phyloP scores from a whole-genome alignment of 2,888 invertebrate genomes.

The Furcula furcula region DNA sequence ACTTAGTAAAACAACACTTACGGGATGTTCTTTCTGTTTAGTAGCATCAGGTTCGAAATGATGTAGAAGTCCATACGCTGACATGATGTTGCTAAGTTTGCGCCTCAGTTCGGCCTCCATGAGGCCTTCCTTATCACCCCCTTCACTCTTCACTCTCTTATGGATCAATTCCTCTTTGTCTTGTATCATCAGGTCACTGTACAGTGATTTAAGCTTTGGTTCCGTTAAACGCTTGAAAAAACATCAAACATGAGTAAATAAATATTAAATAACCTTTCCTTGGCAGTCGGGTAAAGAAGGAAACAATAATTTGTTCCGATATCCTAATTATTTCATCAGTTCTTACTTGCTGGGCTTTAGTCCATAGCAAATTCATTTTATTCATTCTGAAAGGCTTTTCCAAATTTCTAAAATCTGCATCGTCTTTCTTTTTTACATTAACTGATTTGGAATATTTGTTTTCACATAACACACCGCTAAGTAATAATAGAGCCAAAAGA shows the following conservation, averaged over 20 bases:
- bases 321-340: too few species aligned
- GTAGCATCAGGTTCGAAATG: conserved; percentile 88
- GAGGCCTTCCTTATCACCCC: conserved; percentile 92
- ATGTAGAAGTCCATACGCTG: conserved; percentile 89
- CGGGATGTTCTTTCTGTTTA: conserved; percentile 81
- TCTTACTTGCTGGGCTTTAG: conserved; percentile 94
- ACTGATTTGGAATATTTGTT: conserved; percentile 86
- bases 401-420: conserved; percentile 84
- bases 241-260: too few species aligned
- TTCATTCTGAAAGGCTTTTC: conserved; percentile 95
- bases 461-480: conserved; percentile 46
- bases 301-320: too few species aligned
- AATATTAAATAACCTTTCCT: too few species aligned
- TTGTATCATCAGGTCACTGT: conserved; percentile 94
- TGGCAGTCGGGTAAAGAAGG: too few species aligned
- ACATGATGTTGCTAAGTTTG: conserved; percentile 91
- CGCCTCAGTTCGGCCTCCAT: conserved; percentile 90
- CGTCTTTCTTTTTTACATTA: conserved; percentile 65
- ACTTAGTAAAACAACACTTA: conserved; percentile 36
- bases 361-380: conserved; percentile 94
- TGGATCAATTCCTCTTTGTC: conserved; percentile 95
- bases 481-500: conserved; percentile 26
- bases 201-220: conserved; percentile 91
- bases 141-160: conserved; percentile 91
- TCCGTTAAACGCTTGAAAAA: conserved; percentile 88